Percentiles rank a stretch among this genome's conserved stretches.
Evolutionary conservation across 2,888 invertebrate species (phyloP).

Genomic region (Lamellibrachia satsuma): DNA sequence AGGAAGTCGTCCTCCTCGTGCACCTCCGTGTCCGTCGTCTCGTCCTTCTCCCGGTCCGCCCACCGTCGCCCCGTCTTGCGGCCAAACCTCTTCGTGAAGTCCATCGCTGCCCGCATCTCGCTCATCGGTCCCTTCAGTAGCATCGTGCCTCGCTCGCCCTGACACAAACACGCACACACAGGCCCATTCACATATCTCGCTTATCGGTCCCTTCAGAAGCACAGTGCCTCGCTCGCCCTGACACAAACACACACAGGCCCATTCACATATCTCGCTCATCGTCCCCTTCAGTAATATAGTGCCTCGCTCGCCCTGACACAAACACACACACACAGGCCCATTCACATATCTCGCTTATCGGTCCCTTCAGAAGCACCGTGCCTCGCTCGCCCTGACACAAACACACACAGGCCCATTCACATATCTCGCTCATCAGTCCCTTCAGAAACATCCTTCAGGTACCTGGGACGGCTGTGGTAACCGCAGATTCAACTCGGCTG

Average conservation of each 20-base stretch:
- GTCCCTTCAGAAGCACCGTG: no score
- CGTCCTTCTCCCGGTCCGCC: background rate
- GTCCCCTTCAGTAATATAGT: background rate
- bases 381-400: no score
- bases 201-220: background rate
- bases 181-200: no score
- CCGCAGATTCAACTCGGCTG: no score
- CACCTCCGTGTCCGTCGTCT: background rate
- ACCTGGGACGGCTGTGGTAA: no score
- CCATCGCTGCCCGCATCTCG: conserved; percentile 12
- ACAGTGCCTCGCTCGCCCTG: background rate
- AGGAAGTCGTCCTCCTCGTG: conserved; percentile 3
- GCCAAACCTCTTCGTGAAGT: background rate
- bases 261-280: no score
- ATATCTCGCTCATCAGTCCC: no score
- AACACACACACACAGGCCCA: background rate
- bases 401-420: no score
- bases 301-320: background rate
- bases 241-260: background rate
- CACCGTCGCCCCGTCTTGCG: background rate
- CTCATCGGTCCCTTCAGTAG: conserved; percentile 12
- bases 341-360: background rate
- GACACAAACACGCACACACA: background rate
- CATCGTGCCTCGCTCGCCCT: conserved; percentile 13
- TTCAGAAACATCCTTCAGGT: no score